Evolutionary conservation across 2,888 invertebrate species (phyloP).

Genomic region (Chironomus tentans): DNA sequence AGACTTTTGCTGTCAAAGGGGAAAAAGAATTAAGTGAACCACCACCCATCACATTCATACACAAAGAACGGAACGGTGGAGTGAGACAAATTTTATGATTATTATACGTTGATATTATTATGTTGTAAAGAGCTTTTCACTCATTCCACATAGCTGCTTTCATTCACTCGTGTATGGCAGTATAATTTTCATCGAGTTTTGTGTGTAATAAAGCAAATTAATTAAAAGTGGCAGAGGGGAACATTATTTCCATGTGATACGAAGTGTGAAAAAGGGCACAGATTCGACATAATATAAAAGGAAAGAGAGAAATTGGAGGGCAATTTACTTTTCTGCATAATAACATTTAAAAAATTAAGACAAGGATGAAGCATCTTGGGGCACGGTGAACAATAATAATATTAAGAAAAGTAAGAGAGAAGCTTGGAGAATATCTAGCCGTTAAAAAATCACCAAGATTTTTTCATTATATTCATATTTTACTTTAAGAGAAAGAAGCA

Average conservation of each 20-base stretch:
- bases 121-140: not conserved
- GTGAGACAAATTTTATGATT: constrained; percentile 19
- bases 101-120: constrained; percentile 17
- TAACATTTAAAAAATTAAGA: too few species aligned
- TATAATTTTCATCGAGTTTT: constrained; percentile 12
- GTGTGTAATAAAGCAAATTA: constrained; percentile 22
- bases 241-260: not conserved
- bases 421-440: too few species aligned
- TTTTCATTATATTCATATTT: too few species aligned
- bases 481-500: not conserved
- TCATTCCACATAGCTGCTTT: not conserved
- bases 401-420: too few species aligned
- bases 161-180: not conserved
- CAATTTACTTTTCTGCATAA: too few species aligned
- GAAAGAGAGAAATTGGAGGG: not conserved
- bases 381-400: too few species aligned
- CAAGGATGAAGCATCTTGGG: not conserved
- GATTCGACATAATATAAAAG: not conserved
- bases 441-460: not conserved
- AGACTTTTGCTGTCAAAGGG: too few species aligned
- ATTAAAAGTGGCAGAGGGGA: constrained; percentile 25
- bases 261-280: not conserved
- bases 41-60: not conserved
- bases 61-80: not conserved
- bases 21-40: too few species aligned